Evolutionary conservation across 2,888 invertebrate genomes (phyloP).

Genomic region (Dysmachus trigonus): DNA sequence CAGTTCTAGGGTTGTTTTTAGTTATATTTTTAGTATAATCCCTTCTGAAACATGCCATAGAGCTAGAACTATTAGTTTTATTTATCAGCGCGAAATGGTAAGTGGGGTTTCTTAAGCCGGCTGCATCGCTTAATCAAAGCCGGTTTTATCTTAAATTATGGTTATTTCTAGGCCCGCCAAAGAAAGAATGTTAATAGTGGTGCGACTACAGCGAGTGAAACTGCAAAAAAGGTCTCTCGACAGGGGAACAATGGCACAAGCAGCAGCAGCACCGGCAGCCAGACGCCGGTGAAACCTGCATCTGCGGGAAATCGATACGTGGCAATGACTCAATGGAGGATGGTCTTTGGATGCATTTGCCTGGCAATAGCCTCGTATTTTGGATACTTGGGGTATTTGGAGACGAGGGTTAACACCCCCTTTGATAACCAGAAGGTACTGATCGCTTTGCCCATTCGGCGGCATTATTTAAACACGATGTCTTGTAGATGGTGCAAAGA

Average conservation of each 20-base stretch:
- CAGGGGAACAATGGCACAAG: conserved; percentile 52
- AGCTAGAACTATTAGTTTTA: neutral
- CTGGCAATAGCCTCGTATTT: conserved; percentile 77
- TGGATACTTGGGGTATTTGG: conserved; percentile 83
- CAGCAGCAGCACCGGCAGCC: conserved; percentile 64
- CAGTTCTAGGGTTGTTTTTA: neutral
- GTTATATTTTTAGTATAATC: neutral
- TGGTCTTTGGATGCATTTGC: conserved; percentile 69
- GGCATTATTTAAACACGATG: neutral
- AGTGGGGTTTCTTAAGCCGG: neutral
- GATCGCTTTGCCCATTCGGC: neutral
- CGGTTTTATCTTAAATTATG: neutral
- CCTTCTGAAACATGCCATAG: conserved; percentile 2
- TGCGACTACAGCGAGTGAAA: neutral
- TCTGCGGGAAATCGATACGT: conserved; percentile 45
- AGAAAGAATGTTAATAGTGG: conserved; percentile 34
- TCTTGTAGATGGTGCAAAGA: conserved; percentile 72
- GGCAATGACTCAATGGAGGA: conserved; percentile 69
- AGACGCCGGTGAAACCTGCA: conserved; percentile 51
- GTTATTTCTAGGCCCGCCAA: conserved; percentile 42
- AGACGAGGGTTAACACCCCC: conserved; percentile 88
- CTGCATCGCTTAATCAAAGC: neutral
- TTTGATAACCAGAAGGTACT: conserved; percentile 79
- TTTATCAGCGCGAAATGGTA: neutral
- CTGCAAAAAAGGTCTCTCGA: neutral